Evolutionary conservation across 1,140 invertebrate genomes (phyloP).

Genomic region (Vanessa tameamea): DNA sequence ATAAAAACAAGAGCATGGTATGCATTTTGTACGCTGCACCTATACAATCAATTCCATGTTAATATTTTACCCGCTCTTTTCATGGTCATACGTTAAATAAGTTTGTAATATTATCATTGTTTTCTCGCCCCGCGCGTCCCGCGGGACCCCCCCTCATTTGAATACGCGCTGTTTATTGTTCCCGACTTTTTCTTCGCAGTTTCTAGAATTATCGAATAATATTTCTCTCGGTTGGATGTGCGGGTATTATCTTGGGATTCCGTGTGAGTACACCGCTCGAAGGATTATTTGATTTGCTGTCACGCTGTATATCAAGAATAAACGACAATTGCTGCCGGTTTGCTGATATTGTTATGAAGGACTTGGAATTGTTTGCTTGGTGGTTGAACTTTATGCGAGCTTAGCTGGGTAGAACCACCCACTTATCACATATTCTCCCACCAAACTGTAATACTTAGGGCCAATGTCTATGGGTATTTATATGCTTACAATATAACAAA

Average conservation of each 20-base stretch:
- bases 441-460: too few relatives aligned
- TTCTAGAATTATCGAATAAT: slow-evolving; percentile 68
- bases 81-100: slow-evolving; percentile 63
- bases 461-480: too few relatives aligned
- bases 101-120: slow-evolving; percentile 77
- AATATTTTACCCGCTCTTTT: slow-evolving; percentile 7
- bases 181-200: slow-evolving; percentile 55
- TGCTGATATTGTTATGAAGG: slow-evolving; percentile 27
- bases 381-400: too few relatives aligned
- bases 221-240: slow-evolving; percentile 54
- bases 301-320: slow-evolving; percentile 19
- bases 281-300: slow-evolving; percentile 55
- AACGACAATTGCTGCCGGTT: slow-evolving; percentile 23
- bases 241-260: slow-evolving; percentile 56
- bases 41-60: background rate
- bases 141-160: slow-evolving; percentile 61
- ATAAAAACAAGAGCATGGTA: background rate
- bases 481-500: too few relatives aligned
- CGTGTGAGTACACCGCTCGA: slow-evolving; percentile 46
- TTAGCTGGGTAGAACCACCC: too few relatives aligned
- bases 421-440: too few relatives aligned
- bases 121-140: slow-evolving; percentile 53
- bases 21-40: background rate
- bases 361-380: background rate
- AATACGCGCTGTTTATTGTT: slow-evolving; percentile 74